These are phyloP conservation scores for Brachyptera risi DNA, from an alignment of 2,888 invertebrate genomes.

Conservation along the genomic window DNA sequence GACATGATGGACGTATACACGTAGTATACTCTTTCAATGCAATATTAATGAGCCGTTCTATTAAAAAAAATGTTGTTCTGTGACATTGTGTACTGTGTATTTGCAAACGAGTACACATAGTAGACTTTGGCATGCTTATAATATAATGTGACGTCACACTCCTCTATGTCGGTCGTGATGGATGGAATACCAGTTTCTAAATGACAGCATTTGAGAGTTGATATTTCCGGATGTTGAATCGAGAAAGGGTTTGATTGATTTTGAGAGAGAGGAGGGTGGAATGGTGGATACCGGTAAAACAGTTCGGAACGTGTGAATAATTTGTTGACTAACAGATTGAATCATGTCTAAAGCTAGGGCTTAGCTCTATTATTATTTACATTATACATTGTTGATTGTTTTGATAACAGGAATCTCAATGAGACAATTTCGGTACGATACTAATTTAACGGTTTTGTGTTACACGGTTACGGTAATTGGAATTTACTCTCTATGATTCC, in stretches of 20 bases:
- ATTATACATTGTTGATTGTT: not conserved
- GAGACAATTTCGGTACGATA: not conserved
- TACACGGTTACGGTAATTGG: slow-evolving; percentile 5
- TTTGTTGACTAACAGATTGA: not conserved
- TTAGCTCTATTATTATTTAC: slow-evolving; percentile 3
- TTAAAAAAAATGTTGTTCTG: slow-evolving; percentile 12
- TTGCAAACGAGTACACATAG: too few relatives aligned
- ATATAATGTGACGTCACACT: too few relatives aligned
- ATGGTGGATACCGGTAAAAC: not conserved
- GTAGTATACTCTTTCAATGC: not conserved
- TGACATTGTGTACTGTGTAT: not conserved
- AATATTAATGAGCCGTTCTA: slow-evolving; percentile 6
- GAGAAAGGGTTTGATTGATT: not conserved
- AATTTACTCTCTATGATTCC: slow-evolving; percentile 3
- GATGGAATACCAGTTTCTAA: not conserved
- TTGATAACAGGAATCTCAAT: not conserved
- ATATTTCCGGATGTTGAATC: slow-evolving; percentile 17
- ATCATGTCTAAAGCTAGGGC: not conserved
- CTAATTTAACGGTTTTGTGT: not conserved
- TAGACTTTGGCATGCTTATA: too few relatives aligned
- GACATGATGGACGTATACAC: not conserved
- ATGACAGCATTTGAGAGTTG: slow-evolving; percentile 1
- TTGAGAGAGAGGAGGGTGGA: not conserved
- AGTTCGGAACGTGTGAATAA: slow-evolving; percentile 13
- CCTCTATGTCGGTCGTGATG: not conserved